These are phyloP conservation scores for Esox masquinongy DNA, from an alignment of 2,797 vertebrate genomes.

Conservation along the genomic window DNA sequence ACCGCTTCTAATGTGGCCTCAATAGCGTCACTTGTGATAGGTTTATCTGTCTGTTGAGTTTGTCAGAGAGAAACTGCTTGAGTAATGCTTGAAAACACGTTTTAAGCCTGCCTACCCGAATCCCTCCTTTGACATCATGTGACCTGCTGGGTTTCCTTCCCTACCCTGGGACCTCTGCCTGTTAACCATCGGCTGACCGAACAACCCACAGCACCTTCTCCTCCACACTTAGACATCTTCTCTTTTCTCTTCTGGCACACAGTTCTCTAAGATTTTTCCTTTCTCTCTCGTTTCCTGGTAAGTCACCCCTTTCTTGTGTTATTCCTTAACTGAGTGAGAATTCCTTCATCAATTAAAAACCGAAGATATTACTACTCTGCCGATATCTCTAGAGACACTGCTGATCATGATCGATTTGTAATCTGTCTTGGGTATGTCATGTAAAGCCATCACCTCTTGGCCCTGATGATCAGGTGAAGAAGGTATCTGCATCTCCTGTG, in stretches of 20 bases:
- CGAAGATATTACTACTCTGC: neutral
- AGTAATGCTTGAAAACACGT: conserved; percentile 16
- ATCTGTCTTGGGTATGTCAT: neutral
- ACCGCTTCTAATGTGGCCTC: conserved; percentile 20
- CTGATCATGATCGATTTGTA: neutral
- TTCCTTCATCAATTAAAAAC: neutral
- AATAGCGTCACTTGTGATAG: neutral
- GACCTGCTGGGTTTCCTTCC: neutral
- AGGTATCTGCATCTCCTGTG: neutral
- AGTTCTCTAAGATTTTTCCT: neutral
- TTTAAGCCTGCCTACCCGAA: neutral
- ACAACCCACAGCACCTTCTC: neutral
- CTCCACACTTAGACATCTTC: neutral
- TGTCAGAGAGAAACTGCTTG: conserved; percentile 18
- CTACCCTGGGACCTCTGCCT: neutral
- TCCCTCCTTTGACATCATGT: neutral
- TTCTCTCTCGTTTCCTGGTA: neutral
- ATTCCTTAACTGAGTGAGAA: neutral
- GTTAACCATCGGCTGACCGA: neutral
- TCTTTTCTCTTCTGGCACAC: neutral
- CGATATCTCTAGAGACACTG: neutral
- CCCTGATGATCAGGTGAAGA: neutral
- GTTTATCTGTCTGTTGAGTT: conserved; percentile 28
- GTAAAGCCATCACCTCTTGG: neutral
- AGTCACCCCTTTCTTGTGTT: neutral